A percentile compares a stretch with the other conserved stretches of the same genome.
Conservation (phyloP, 2,113 vertebrate genomes). For the Hemibagrus wyckioides region DNA sequence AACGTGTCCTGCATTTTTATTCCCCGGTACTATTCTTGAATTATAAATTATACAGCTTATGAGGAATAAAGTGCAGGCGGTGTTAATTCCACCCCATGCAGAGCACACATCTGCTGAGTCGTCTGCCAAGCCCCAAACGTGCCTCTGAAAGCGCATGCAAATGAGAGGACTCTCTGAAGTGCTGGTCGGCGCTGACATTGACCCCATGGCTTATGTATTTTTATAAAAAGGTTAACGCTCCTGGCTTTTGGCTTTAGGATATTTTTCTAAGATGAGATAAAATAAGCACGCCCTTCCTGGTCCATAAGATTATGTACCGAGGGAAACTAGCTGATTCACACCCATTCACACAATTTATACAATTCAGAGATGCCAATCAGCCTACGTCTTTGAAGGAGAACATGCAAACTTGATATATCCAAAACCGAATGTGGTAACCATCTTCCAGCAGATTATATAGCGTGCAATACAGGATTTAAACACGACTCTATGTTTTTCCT, state of each 20-base stretch:
- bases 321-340: background rate
- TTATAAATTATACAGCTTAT: slow-evolving; percentile 11
- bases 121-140: slow-evolving; percentile 32
- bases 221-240: background rate
- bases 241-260: slow-evolving; percentile 5
- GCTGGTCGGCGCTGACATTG: slow-evolving; percentile 29
- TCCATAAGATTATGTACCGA: background rate
- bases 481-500: background rate
- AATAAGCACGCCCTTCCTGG: background rate
- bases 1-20: background rate
- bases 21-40: background rate
- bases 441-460: no score
- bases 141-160: slow-evolving; percentile 34
- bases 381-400: no score
- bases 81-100: slow-evolving; percentile 46
- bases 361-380: no score
- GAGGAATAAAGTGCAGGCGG: slow-evolving; percentile 32
- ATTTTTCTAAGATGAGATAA: background rate
- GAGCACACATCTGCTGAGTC: slow-evolving; percentile 52
- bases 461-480: slow-evolving; percentile 10
- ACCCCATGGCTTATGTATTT: slow-evolving; percentile 35
- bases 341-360: no score
- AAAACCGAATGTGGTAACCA: no score
- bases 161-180: slow-evolving; percentile 22
- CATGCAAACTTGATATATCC: no score